Conservation (phyloP, 1,140 invertebrate species). For the Eciton burchellii region DNA sequence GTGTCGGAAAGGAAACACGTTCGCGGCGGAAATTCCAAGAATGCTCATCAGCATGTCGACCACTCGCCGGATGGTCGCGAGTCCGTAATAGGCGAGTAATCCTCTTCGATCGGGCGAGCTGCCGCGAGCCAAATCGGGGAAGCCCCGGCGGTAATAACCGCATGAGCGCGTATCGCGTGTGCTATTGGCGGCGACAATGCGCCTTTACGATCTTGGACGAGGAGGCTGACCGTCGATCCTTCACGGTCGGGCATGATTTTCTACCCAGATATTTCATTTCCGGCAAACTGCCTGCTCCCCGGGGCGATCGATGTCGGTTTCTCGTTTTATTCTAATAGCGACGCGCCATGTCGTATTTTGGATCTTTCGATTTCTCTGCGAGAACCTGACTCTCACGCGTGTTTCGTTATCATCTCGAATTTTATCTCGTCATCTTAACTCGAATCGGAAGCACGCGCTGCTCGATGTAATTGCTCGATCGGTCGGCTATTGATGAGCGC, state of each 20-base stretch:
- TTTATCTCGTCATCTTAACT: background rate
- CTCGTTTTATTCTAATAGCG: too few relatives aligned
- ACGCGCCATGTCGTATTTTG: too few relatives aligned
- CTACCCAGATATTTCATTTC: slow-evolving; percentile 83
- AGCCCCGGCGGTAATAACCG: slow-evolving; percentile 65
- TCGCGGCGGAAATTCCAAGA: slow-evolving; percentile 37
- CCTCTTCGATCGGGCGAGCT: slow-evolving; percentile 67
- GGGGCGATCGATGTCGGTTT: slow-evolving; percentile 84
- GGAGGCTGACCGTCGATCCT: slow-evolving; percentile 72
- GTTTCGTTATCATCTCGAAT: background rate
- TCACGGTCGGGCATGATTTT: slow-evolving; percentile 78
- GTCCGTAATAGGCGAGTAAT: slow-evolving; percentile 65
- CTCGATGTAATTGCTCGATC: slow-evolving; percentile 2
- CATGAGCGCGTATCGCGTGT: slow-evolving; percentile 8
- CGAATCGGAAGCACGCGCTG: background rate
- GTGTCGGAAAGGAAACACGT: background rate
- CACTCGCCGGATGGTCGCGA: slow-evolving; percentile 37
- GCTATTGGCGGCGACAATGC: slow-evolving; percentile 62
- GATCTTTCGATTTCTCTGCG: background rate
- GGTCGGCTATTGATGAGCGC: slow-evolving; percentile 20
- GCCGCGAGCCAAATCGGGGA: slow-evolving; percentile 63
- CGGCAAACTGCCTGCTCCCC: slow-evolving; percentile 84
- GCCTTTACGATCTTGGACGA: slow-evolving; percentile 63
- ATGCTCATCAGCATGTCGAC: slow-evolving; percentile 16
- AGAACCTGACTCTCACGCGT: background rate